Percentiles rank a stretch among this genome's conserved stretches.
Evolutionary conservation across 2,888 invertebrate species (phyloP).

Genomic region (Acanthosepion pharaonis): DNA sequence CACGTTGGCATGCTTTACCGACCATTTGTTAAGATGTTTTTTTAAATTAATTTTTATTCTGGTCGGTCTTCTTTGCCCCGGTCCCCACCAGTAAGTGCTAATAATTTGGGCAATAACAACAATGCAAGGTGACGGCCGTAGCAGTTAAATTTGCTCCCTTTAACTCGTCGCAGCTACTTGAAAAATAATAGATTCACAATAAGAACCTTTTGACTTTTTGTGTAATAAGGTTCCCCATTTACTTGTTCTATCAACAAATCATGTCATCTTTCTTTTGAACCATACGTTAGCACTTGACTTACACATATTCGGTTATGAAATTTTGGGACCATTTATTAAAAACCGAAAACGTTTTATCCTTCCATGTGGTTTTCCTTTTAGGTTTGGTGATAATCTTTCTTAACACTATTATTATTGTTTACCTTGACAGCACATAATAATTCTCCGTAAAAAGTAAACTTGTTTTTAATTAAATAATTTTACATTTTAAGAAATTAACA

Average conservation of each 20-base stretch:
- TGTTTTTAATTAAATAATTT: too few relatives aligned
- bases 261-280: not conserved
- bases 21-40: not conserved
- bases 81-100: not conserved
- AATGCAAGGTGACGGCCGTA: not conserved
- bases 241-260: not conserved
- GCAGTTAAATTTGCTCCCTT: not conserved
- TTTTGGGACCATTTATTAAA: too few relatives aligned
- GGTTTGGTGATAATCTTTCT: too few relatives aligned
- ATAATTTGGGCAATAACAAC: not conserved
- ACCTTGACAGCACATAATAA: too few relatives aligned
- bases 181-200: slow-evolving; percentile 25
- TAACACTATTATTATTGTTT: too few relatives aligned
- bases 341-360: too few relatives aligned
- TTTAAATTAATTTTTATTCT: not conserved
- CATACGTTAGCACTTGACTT: not conserved
- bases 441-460: too few relatives aligned
- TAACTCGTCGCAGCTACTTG: not conserved
- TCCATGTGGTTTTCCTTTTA: too few relatives aligned
- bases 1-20: not conserved
- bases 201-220: not conserved
- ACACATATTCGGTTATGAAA: too few relatives aligned
- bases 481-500: too few relatives aligned
- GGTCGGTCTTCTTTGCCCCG: too few relatives aligned
- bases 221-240: not conserved